Percentiles rank a stretch among this genome's conserved stretches.
Conservation (phyloP, 2,113 vertebrate species). For the Dasyornis broadbenti region DNA sequence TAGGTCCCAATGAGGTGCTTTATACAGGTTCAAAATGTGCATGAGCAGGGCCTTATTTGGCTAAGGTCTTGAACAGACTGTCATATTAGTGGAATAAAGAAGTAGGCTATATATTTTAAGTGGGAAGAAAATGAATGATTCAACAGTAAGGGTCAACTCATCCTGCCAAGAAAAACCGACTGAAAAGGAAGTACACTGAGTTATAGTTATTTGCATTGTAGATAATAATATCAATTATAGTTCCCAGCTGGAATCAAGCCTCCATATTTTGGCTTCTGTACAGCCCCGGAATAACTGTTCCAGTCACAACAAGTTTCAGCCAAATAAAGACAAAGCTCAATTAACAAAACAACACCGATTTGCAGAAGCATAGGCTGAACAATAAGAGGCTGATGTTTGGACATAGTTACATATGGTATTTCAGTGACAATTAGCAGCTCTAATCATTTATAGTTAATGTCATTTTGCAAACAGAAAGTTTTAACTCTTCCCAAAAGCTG, state of each 20-base stretch:
- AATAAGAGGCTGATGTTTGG: background rate
- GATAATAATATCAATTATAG: slow-evolving; percentile 54
- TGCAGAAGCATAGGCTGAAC: background rate
- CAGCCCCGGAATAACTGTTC: background rate
- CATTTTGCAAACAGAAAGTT: background rate
- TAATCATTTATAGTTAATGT: background rate
- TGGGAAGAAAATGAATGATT: slow-evolving; percentile 33
- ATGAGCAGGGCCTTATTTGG: background rate
- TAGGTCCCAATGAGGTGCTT: background rate
- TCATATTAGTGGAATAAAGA: background rate
- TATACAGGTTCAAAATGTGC: background rate
- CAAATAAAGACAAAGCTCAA: slow-evolving; percentile 33
- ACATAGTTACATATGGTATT: background rate
- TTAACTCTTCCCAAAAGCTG: background rate
- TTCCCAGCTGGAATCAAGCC: slow-evolving; percentile 43
- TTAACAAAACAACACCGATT: background rate
- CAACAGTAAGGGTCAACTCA: background rate
- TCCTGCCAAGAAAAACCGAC: slow-evolving; percentile 47
- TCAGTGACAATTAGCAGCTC: background rate
- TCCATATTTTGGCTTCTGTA: slow-evolving; percentile 27
- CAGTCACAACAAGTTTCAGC: slow-evolving; percentile 33
- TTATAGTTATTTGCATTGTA: slow-evolving; percentile 58
- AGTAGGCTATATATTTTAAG: background rate
- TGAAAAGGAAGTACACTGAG: slow-evolving; percentile 32
- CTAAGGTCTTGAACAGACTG: background rate